These are phyloP conservation scores for Platyrinchus mystaceus DNA, from an alignment of 2,797 vertebrate species.

Conservation along the genomic window DNA sequence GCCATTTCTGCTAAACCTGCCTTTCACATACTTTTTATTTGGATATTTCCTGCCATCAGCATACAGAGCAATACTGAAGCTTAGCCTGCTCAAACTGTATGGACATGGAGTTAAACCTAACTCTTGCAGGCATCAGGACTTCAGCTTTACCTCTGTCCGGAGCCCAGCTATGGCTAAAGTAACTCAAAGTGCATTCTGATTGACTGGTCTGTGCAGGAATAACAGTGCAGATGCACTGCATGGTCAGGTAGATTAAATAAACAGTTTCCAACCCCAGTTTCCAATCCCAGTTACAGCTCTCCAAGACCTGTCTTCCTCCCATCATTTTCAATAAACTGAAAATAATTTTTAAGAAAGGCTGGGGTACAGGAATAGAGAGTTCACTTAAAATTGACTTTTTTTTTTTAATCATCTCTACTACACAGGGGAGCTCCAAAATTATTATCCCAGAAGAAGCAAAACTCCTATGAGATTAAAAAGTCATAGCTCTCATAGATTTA, in stretches of 20 bases:
- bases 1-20: background rate
- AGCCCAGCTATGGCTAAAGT: background rate
- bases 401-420: background rate
- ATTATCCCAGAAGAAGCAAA: background rate
- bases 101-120: background rate
- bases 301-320: background rate
- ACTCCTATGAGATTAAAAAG: background rate
- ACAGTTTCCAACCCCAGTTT: background rate
- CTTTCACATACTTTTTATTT: background rate
- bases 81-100: fast-evolving
- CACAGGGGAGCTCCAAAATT: no score
- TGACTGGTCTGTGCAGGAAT: background rate
- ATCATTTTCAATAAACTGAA: background rate
- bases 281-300: background rate
- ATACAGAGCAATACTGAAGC: background rate
- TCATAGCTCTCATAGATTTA: background rate
- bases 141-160: background rate
- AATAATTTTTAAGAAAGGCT: background rate
- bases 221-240: background rate
- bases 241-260: background rate
- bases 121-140: background rate
- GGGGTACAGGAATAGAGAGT: background rate
- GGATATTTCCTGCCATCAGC: background rate
- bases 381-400: background rate
- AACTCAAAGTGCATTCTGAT: background rate